These are phyloP conservation scores for Chalcis sispes DNA, from an alignment of 2,888 invertebrate genomes.

Conservation along the genomic window DNA sequence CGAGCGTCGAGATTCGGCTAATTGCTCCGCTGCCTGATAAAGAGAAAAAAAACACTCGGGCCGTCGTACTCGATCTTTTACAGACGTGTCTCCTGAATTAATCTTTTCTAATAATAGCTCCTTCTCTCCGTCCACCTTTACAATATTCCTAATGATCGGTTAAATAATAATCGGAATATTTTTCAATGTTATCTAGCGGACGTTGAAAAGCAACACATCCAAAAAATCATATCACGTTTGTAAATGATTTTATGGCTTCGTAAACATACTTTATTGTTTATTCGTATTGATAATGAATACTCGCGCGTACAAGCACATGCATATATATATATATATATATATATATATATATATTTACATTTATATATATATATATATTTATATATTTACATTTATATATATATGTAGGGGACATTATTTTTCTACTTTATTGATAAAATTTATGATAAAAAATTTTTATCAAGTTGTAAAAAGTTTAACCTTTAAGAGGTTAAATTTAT, in stretches of 20 bases:
- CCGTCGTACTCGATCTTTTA: too few relatives aligned
- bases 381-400: constrained; percentile 26
- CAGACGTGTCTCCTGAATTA: neutral
- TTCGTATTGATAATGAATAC: constrained; percentile 38
- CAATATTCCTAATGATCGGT: too few relatives aligned
- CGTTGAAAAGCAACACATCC: constrained; percentile 48
- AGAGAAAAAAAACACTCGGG: too few relatives aligned
- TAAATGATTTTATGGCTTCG: constrained; percentile 31
- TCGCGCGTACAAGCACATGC: too few relatives aligned
- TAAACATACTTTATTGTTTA: constrained; percentile 42
- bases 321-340: too few relatives aligned
- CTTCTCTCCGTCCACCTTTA: neutral
- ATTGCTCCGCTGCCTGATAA: constrained; percentile 25
- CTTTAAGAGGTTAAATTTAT: constrained; percentile 33
- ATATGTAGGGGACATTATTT: constrained; percentile 4
- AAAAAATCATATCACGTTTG: constrained; percentile 14
- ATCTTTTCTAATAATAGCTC: neutral
- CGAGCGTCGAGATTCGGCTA: constrained; percentile 36
- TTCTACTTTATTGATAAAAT: constrained; percentile 30
- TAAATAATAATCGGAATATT: constrained; percentile 30
- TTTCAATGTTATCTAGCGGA: constrained; percentile 50
- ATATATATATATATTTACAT: too few relatives aligned
- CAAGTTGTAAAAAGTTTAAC: constrained; percentile 39
- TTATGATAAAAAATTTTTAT: constrained; percentile 35
- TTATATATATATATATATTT: too few relatives aligned